phyloP scores from a whole-genome alignment of 53 echinoderm and acorn worm species.

The Echinometra lucunter region DNA sequence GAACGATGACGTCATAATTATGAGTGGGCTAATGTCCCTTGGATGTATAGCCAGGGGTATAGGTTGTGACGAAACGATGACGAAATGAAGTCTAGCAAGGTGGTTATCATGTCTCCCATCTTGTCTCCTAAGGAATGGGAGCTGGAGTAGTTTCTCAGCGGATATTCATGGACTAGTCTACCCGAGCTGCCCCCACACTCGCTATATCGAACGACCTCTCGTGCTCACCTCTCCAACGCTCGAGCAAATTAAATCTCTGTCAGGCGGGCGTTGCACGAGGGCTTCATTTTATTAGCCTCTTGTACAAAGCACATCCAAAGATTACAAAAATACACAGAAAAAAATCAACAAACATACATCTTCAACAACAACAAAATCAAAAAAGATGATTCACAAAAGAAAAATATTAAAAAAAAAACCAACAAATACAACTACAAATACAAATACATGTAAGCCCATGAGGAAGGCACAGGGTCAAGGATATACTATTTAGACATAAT shows the following conservation, averaged over 20 bases:
- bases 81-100: slow-evolving; percentile 23
- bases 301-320: too few species aligned
- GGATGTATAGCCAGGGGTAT: slow-evolving; percentile 34
- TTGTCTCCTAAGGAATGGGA: not conserved
- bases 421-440: too few species aligned
- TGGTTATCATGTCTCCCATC: slow-evolving; percentile 12
- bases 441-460: too few species aligned
- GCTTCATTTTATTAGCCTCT: not conserved
- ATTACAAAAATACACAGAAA: too few species aligned
- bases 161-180: slow-evolving; percentile 25
- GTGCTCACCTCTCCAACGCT: not conserved
- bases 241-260: not conserved
- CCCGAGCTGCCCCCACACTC: slow-evolving; percentile 18
- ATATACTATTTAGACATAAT: too few species aligned
- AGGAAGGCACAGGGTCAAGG: too few species aligned
- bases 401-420: too few species aligned
- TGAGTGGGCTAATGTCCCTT: slow-evolving; percentile 33
- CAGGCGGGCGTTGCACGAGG: not conserved
- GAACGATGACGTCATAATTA: not conserved
- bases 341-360: too few species aligned
- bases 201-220: not conserved
- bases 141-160: slow-evolving; percentile 13
- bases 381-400: too few species aligned
- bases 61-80: slow-evolving; percentile 20
- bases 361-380: not conserved